Conservation (phyloP, 2,113 vertebrate species). For the Ovibos moschatus region DNA sequence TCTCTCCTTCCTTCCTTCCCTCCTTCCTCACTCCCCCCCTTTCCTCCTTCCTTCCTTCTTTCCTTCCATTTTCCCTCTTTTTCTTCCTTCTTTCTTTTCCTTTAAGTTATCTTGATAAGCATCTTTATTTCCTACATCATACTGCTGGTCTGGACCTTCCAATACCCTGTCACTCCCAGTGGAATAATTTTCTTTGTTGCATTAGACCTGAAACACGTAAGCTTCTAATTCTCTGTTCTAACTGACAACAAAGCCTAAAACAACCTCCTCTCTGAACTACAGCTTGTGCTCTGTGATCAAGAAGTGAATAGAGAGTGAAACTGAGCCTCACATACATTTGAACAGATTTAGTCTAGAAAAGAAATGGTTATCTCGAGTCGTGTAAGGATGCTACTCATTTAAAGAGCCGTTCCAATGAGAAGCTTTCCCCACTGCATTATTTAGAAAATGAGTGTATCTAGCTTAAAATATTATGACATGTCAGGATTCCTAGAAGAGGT, state of each 20-base stretch:
- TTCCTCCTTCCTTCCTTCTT: accelerated
- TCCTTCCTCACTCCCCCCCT: accelerated
- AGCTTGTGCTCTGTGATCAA: background rate
- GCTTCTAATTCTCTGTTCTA: background rate
- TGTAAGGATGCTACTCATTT: background rate
- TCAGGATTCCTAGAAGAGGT: background rate
- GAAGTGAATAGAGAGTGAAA: background rate
- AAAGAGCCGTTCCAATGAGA: background rate
- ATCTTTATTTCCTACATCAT: background rate
- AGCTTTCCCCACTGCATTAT: background rate
- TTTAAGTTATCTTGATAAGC: background rate
- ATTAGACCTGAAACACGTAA: background rate
- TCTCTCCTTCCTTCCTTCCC: too few relatives aligned
- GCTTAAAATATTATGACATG: background rate
- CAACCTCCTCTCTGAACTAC: background rate
- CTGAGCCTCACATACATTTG: background rate
- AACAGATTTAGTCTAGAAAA: background rate
- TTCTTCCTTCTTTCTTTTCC: background rate
- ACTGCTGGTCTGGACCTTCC: background rate
- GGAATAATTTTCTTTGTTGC: constrained; percentile 14
- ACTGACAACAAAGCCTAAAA: constrained; percentile 7
- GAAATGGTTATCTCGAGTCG: background rate
- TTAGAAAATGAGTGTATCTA: background rate
- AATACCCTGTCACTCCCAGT: background rate
- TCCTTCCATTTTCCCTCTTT: background rate